Conservation (phyloP, 2,113 vertebrate genomes). For the Columba livia region DNA sequence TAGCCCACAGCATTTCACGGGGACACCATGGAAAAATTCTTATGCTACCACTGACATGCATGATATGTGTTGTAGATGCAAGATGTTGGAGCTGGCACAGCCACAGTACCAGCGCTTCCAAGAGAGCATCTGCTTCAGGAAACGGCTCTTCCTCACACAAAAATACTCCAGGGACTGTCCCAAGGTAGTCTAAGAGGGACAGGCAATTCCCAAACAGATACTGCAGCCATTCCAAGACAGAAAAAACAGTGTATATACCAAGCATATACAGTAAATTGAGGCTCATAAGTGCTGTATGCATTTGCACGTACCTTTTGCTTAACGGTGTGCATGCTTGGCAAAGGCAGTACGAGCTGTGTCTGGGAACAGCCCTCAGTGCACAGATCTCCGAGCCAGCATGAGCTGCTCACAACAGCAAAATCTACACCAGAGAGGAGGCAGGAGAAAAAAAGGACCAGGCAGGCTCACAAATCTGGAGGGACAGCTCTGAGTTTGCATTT, state of each 20-base stretch:
- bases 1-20: background rate
- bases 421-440: background rate
- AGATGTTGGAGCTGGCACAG: background rate
- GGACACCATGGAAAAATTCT: background rate
- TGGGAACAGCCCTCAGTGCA: background rate
- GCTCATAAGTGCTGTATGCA: background rate
- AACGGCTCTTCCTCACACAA: background rate
- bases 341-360: background rate
- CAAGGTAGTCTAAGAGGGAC: background rate
- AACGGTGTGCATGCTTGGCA: background rate
- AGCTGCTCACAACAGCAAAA: background rate
- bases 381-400: background rate
- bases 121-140: background rate
- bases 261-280: background rate
- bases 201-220: background rate
- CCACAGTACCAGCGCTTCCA: background rate
- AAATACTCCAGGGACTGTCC: background rate
- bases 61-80: background rate
- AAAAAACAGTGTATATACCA: background rate
- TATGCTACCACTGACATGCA: accelerated
- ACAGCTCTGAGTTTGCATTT: background rate
- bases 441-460: background rate
- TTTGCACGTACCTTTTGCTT: background rate
- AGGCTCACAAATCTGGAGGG: background rate
- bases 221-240: background rate